Conservation (phyloP, 2,888 invertebrate species). For the Tenthredo mesomela region DNA sequence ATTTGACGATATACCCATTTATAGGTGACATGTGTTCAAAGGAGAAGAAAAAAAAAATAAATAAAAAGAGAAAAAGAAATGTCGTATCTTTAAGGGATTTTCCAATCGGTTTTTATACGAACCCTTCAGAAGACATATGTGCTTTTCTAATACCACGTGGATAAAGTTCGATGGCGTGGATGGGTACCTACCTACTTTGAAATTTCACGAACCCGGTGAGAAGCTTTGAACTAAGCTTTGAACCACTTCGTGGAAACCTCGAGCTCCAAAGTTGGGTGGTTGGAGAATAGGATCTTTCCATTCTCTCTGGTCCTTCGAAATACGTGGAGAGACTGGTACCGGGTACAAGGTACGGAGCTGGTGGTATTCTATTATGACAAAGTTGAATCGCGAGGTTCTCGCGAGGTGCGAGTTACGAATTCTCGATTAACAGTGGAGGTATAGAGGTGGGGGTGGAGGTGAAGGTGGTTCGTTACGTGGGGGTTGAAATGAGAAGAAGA, state of each 20-base stretch:
- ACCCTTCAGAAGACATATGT: background rate
- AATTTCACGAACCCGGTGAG: background rate
- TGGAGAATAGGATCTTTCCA: conserved; percentile 32
- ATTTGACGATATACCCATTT: background rate
- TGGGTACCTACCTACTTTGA: background rate
- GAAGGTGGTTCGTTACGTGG: background rate
- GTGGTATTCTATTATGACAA: conserved; percentile 43
- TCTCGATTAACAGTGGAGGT: background rate
- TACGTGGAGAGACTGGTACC: background rate
- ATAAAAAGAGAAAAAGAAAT: background rate
- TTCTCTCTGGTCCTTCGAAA: conserved; percentile 37
- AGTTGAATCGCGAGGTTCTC: conserved; percentile 4
- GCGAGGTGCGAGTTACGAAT: conserved; percentile 13
- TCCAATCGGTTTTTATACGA: background rate
- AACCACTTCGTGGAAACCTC: conserved; percentile 21
- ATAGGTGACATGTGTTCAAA: too few relatives aligned
- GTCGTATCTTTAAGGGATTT: background rate
- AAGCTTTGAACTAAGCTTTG: conserved; percentile 22
- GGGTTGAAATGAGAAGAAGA: background rate
- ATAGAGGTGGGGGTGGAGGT: too few relatives aligned
- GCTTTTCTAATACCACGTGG: background rate
- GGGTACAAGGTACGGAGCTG: background rate
- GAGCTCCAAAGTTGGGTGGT: conserved; percentile 8
- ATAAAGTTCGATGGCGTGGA: background rate
- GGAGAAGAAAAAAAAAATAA: too few relatives aligned